Base-by-base conservation (phyloP, 2,888 invertebrate species). In the Dryobota labecula region DNA sequence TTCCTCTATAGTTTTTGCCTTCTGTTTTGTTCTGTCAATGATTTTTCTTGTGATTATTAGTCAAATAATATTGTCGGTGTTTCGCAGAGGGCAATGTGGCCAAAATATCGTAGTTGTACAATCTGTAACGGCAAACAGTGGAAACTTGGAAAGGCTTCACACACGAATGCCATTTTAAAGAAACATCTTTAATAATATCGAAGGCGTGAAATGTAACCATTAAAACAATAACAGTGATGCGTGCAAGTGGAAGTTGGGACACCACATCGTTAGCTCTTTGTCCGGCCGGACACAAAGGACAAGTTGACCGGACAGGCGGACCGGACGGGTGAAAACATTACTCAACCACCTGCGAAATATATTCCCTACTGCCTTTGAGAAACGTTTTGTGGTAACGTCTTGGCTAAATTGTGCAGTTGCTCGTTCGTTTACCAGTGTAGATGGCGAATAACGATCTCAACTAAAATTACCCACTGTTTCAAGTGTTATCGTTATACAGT, bases 201-300 rank as follows among this genome's bases (percentile, higher is more conserved):
- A 33, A 45, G 13, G 49, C 43, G 13, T 53, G 69, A 66, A 78
- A 79, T 68, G 60, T 53, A 47, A 85, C 88, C 94, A 93, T 95
- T 95, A 95, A 94, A 95, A 94, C 85, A 73, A 86, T 93, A 86
- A 91, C 86, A 91, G 62, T 87, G 88, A 90, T 85, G 93, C 95
- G 91, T 93, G 80, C 76, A 88, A 83, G 80, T 83, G 86, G 78
- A 89, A 84, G 90, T 90, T 83, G 84, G 63, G 74, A 77, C 73
- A 91, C 94, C 94, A 84, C 92, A 90, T 90, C 89, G 90, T 91
- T 93, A 92, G 73, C 81, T 82, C 85, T 89, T 90, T 88, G 89
- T 86, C 89, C 89, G 85, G 83, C 63, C 70, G 75, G 62, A 71
- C 76, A 82, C 83, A 88, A 89, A 90, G 87, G 84, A 84, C 82